Evolutionary conservation across 2,888 invertebrate genomes (phyloP).

Genomic region (Aplocera efformata): DNA sequence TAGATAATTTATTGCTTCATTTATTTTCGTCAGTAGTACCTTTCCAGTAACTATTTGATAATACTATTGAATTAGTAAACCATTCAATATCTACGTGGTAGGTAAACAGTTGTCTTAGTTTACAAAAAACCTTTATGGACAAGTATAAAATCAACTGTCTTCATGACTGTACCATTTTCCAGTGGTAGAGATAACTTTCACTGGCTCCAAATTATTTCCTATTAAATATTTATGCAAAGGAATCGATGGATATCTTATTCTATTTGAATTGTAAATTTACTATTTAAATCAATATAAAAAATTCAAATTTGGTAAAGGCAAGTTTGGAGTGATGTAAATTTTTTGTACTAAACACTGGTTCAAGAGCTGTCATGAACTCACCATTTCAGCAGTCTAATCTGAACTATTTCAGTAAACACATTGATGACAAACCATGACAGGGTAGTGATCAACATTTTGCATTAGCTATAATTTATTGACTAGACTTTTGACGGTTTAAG

Average conservation of each 20-base stretch:
- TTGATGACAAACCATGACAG: conserved; percentile 72
- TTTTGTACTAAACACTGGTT: conserved; percentile 51
- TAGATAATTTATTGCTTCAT: conserved; percentile 23
- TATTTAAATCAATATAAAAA: conserved; percentile 11
- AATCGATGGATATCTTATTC: conserved; percentile 18
- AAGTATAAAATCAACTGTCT: conserved; percentile 21
- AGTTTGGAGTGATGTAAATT: conserved; percentile 13
- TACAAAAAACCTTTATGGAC: conserved; percentile 16
- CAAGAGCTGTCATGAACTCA: conserved; percentile 58
- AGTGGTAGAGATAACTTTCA: conserved; percentile 21
- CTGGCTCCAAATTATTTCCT: conserved; percentile 22
- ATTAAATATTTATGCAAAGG: conserved; percentile 18
- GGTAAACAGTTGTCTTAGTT: conserved; percentile 7
- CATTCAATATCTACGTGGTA: conserved; percentile 11
- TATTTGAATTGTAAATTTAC: conserved; percentile 14
- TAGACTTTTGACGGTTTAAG: conserved; percentile 71
- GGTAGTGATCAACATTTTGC: conserved; percentile 77
- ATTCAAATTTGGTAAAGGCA: conserved; percentile 3
- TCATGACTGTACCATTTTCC: conserved; percentile 24
- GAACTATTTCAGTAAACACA: conserved; percentile 48
- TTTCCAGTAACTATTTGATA: conserved; percentile 13
- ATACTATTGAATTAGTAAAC: conserved; percentile 7
- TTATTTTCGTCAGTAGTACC: conserved; percentile 21
- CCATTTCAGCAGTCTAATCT: conserved; percentile 50
- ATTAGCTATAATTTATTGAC: conserved; percentile 81